Evolutionary conservation across 2,113 vertebrate species (phyloP).

Genomic region (Athene cunicularia): DNA sequence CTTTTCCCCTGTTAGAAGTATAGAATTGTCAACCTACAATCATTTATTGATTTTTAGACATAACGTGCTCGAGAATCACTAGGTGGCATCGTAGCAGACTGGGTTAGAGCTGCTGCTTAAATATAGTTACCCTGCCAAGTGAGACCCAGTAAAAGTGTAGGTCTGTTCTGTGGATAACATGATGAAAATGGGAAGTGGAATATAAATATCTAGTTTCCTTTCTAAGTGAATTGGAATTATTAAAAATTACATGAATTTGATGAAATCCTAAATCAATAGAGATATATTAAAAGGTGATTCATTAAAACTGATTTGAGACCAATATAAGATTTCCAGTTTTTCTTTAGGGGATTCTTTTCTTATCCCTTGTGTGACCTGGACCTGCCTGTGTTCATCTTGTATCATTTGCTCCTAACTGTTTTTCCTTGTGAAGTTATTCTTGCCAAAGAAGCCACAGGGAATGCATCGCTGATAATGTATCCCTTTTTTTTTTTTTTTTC

Average conservation of each 20-base stretch:
- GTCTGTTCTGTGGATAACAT: not conserved
- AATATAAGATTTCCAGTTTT: not conserved
- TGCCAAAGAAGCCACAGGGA: not conserved
- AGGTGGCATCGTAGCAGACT: not conserved
- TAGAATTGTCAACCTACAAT: not conserved
- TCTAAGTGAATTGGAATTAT: not conserved
- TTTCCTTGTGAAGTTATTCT: not conserved
- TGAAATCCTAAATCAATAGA: not conserved
- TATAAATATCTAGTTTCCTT: not conserved
- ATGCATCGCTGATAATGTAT: not conserved
- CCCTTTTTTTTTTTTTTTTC: not conserved
- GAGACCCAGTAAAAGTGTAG: rapidly evolving
- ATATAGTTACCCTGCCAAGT: not conserved
- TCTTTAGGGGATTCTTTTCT: not conserved
- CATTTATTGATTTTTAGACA: not conserved
- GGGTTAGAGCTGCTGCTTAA: not conserved
- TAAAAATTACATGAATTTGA: not conserved
- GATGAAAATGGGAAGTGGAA: not conserved
- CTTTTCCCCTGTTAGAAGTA: not conserved
- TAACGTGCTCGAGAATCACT: not conserved
- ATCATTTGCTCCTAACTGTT: not conserved
- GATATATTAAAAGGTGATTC: not conserved
- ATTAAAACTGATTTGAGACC: not conserved
- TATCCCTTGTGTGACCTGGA: not conserved
- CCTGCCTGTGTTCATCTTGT: not conserved